phyloP scores from a whole-genome alignment of 1,140 invertebrate genomes.

The Drosophila insularis region DNA sequence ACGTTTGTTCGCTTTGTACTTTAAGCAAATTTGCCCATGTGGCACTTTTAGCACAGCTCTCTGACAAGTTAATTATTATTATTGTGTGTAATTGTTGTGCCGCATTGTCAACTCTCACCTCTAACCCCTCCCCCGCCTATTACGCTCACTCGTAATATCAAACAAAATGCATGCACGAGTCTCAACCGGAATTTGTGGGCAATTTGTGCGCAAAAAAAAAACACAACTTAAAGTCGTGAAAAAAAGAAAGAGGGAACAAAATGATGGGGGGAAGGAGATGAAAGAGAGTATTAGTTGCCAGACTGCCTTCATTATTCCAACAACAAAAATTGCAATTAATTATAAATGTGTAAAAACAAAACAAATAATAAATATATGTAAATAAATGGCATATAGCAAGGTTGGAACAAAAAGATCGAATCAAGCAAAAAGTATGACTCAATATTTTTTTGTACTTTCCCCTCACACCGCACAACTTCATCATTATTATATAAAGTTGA shows the following conservation, averaged over 20 bases:
- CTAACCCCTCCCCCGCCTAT: not conserved
- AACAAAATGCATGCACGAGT: constrained; percentile 33
- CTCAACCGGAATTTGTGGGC: constrained; percentile 7
- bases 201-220: constrained; percentile 2
- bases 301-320: constrained; percentile 5
- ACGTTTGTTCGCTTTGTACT: not conserved
- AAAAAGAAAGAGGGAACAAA: not conserved
- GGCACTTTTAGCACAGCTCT: not conserved
- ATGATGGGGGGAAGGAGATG: no score
- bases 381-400: not conserved
- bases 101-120: not conserved
- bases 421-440: constrained; percentile 34
- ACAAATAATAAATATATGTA: constrained; percentile 18
- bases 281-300: not conserved
- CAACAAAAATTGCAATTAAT: constrained; percentile 38
- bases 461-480: not conserved
- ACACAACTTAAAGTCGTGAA: not conserved
- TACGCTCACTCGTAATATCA: not conserved
- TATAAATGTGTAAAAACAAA: constrained; percentile 19
- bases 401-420: not conserved
- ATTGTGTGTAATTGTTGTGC: constrained; percentile 39
- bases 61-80: constrained; percentile 55
- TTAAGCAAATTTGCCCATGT: not conserved
- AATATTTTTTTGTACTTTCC: constrained; percentile 8
- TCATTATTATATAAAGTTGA: not conserved